Base-by-base conservation (phyloP, 1,140 invertebrate genomes). In the Anastrepha ludens region DNA sequence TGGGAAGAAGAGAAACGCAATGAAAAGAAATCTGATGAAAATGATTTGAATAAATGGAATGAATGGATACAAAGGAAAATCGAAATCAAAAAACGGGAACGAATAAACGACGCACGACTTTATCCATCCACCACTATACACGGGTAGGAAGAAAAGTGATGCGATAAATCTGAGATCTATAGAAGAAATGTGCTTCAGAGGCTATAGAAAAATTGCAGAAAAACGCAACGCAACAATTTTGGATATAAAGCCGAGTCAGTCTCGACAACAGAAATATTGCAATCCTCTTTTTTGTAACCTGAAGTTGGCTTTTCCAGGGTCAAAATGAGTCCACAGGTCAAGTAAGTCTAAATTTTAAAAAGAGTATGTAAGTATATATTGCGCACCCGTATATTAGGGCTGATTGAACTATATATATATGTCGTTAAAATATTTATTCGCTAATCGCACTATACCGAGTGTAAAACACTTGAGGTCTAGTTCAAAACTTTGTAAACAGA, bases 111-210 rank as follows among this genome's bases (percentile, higher is more conserved):
- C 74, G 74, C 74, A 81, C 74, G 74, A 81, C 74, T 81, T 81
- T 81, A 81, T 81, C 74, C 74, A 81, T 81, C 74, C 74, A 81
- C 74, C 74, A 81, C 74, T 81, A 81, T 81, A 55, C 47, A 81
- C 47, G 44, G 74, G 74, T 81, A 81, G 74, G 74, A 81, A 81
- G 74, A 81, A 81, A 81, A 81, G 74, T 81, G 74, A 81, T 81
- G 74, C 74, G 74, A 81, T 81, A 81, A 81, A 81, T 81, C 74
- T 81, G 47, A 81, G 20, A 81, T 55, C 74, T 81, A 81, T 55
- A 55, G 74, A 81, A 81, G 74, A 55, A 81, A 81, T 81, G 74
- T 81, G 74, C 74, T 81, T 81, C 47, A 81, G 74, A 81, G 74
- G 74, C 74, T 81, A 50, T 81, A 81, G 74, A 81, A 55, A 55